Base-by-base conservation (phyloP, 2,113 vertebrate species). In the Leptosomus discolor region DNA sequence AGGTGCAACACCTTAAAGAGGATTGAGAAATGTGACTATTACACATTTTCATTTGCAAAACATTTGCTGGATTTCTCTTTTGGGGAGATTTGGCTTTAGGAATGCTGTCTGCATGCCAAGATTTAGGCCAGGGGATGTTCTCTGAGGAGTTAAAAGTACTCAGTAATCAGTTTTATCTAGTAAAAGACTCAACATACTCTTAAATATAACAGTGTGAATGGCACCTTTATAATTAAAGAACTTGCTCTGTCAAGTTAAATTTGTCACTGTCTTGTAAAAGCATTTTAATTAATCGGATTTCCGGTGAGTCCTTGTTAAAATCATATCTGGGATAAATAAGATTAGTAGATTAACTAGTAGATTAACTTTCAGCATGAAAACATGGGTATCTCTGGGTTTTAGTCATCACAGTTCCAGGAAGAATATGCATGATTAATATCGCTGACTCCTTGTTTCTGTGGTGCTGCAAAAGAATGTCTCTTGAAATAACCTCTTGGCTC, bases 211-310 rank as follows among this genome's bases (percentile, higher is more conserved):
- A 84, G 68, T 75, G 76, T 85, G 24, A 95, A 93, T 94, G 79
- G 58, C 90, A 97, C 75, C 48, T 95, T 73, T 85, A 71, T 96
- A 98, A 97, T 97, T 97, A 97, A 97, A 97, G 77, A 97, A 95
- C 71, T 95, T 26, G 9, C 41, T 91, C 5, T 94, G 91, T 97
- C 94, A 96, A 96, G 95, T 90, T 95, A 95, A 78, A 97, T 97
- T 96, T 97, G 26, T 96, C 87, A 87, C 48, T 97, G 71, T 87
- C 70, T 96, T 96, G 94, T 94, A 94, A 97, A 98, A 96, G 70
- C 84, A 96, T 97, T 98, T 97, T 95, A 93, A 96, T 95, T 95
- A 96, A 95, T 83, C 96, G 86, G 97, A 96, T 88, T 94, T 92
- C 76, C 84, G 23, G 21, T 86, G 69, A 97, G 85, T 71, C 65